These are phyloP conservation scores for Centrocercus urophasianus DNA, from an alignment of 2,113 vertebrate genomes.

Conservation along the genomic window DNA sequence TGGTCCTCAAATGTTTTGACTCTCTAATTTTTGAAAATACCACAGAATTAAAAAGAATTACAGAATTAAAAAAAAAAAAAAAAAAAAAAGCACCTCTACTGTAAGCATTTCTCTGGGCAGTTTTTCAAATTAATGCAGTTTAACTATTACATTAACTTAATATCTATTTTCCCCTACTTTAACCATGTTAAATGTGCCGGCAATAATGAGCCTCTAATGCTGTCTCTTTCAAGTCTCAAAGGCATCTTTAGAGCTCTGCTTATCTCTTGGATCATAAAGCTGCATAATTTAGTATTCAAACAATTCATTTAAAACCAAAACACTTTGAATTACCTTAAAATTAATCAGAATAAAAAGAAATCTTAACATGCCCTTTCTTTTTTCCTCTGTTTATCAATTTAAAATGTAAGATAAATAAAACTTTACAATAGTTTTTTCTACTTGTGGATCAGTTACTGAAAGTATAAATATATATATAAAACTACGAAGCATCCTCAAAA, in stretches of 20 bases:
- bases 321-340: slow-evolving; percentile 76
- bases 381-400: slow-evolving; percentile 60
- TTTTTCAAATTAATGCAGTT: slow-evolving; percentile 85
- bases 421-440: neutral
- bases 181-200: slow-evolving; percentile 85
- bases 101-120: slow-evolving; percentile 67
- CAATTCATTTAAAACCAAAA: slow-evolving; percentile 84
- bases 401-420: slow-evolving; percentile 56
- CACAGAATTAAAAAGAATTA: neutral
- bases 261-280: slow-evolving; percentile 87
- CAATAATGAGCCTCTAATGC: slow-evolving; percentile 85
- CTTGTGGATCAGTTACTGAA: neutral
- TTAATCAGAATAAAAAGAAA: slow-evolving; percentile 76
- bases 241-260: slow-evolving; percentile 83
- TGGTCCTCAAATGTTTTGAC: neutral
- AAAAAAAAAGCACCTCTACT: neutral
- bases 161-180: slow-evolving; percentile 84
- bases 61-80: neutral
- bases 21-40: slow-evolving; percentile 22
- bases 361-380: slow-evolving; percentile 52
- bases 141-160: slow-evolving; percentile 88
- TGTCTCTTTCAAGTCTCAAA: slow-evolving; percentile 82
- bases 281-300: slow-evolving; percentile 86
- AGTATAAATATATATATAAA: neutral
- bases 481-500: neutral